Evolutionary conservation across 2,797 vertebrate genomes (phyloP), one percentile per base, ranked within the genome.

Genomic region (Parambassis ranga): DNA sequence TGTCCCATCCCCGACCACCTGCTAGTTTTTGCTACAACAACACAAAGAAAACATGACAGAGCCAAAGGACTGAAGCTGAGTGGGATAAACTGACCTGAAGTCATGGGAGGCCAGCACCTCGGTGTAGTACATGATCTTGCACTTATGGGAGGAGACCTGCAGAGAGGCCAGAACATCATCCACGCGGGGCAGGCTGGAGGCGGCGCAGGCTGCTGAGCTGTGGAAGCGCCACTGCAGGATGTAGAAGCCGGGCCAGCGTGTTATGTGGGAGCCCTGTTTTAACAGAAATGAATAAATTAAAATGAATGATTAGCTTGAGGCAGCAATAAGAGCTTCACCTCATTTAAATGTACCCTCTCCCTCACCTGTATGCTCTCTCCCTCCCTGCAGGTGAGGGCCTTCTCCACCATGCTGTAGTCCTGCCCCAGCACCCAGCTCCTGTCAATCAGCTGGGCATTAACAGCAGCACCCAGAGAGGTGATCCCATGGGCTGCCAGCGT

Each of bases 51-150:
- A 33, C n/a, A 38, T 1, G 22, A 24, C 16, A 42, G 0, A 0
- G 13, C 1, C 10, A 4, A 10, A 36, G 27, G 7, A 27, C 16
- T 35, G 28, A 52, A 14, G 22, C 31, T 36, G 2, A 32, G n/a
- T 2, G 4, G 6, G 23, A 42, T 28, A 35, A 46, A 84, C 83
- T 5, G 75, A 97, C 97, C 96, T 96, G 94, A 99, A 98, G 77
- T 98, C 95, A 50, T 94, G 93, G 9, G 96, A 98, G 43, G 90
- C 94, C 81, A 98, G 94, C 66, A 98, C 95, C 79, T 99, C 96
- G 0, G 95, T 98, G 83, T 97, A 99, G 90, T 94, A 98, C 95
- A 98, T 96, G 68, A 99, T 94, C 90, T 96, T 98, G 78, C 96
- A 97, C 76, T 97, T 98, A 90, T 98, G 97, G n/a, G 95, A 95